phyloP scores from a whole-genome alignment of 2,113 vertebrate species.

The Leptocoma aspasia region DNA sequence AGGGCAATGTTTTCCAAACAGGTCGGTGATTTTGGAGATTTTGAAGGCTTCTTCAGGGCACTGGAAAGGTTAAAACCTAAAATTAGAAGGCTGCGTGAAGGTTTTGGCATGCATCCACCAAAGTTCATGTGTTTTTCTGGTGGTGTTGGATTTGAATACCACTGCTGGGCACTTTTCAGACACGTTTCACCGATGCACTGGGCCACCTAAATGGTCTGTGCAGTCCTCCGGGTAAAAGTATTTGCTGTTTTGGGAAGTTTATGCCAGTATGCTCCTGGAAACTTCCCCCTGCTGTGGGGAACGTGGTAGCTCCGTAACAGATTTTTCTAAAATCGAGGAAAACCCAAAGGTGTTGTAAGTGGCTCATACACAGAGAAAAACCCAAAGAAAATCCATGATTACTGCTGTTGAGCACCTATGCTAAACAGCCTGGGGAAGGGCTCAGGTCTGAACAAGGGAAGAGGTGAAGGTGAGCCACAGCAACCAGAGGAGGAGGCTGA shows the following conservation, averaged over 20 bases:
- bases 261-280: background rate
- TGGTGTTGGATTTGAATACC: background rate
- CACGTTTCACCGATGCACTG: background rate
- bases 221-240: background rate
- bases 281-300: background rate
- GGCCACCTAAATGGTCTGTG: background rate
- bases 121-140: background rate
- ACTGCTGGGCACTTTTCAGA: background rate
- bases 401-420: background rate
- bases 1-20: slow-evolving; percentile 13
- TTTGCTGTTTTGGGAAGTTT: background rate
- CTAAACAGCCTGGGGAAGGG: background rate
- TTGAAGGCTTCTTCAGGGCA: slow-evolving; percentile 2
- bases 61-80: slow-evolving; percentile 33
- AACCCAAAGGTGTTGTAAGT: background rate
- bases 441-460: fast-evolving
- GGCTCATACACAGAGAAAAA: background rate
- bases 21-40: background rate
- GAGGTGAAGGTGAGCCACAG: background rate
- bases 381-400: background rate
- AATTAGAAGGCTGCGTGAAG: background rate
- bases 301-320: fast-evolving
- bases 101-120: background rate
- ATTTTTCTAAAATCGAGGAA: background rate
- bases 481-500: background rate